Base-by-base conservation (phyloP, 2,113 vertebrate genomes). In the Amphiprion percula region DNA sequence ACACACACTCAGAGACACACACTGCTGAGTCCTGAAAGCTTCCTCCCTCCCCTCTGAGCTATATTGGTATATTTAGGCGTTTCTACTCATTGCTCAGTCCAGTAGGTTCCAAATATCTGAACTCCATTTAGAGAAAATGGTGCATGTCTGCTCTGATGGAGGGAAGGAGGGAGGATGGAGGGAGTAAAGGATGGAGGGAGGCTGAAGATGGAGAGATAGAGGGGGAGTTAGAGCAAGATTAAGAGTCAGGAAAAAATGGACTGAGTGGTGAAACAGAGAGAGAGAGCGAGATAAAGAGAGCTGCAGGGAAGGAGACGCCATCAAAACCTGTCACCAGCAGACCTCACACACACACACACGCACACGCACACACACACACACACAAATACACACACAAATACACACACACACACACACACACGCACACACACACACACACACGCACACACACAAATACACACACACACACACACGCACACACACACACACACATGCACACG, bases 71-170 rank as follows among this genome's bases (percentile, higher is more conserved):
- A 88, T 88, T 90, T 89, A 83, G 79, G 28, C 49, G 23, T 90
- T 91, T 90, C 78, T 80, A 58, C 86, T 85, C 85, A 73, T 88
- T 88, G 79, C 87, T 80, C 76, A 80, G 88, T 91, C 87, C 78
- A 90, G 70, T 89, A 68, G 82, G 87, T 88, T 91, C 88, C 88
- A 90, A 90, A 92, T 86, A 88, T 91, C 82, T 93, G 79, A 91
- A 80, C 74, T 86, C 84, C 83, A 78, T 89, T 92, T 83, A 79
- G 81, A 73, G 80, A 90, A 93, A 93, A 91, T 87, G 87, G 86
- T 85, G 84, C 86, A 64, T 90, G 88, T 90, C 90, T 84, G 77
- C 88, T 77, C 30, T 50, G 77, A 76, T 69, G 41, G 54, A 24
- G 54, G 44, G 24, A 61, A 30, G 39, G 55, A 23, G 26, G 26